A percentile compares a stretch with the other conserved stretches of the same genome.
These are phyloP conservation scores for Phania funesta DNA, from an alignment of 2,888 invertebrate genomes.

Conservation along the genomic window DNA sequence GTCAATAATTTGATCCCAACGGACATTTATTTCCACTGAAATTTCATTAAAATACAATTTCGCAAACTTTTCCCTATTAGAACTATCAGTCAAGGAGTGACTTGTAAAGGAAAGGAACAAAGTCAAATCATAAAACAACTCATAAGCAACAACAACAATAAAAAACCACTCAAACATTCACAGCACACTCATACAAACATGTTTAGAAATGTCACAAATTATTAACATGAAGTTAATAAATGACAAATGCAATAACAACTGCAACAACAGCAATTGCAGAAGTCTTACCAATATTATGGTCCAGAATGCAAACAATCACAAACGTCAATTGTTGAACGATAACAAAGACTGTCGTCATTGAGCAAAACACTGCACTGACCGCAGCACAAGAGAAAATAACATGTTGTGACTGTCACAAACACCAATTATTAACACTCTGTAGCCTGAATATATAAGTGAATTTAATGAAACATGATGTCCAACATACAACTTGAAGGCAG, in stretches of 20 bases:
- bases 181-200: neutral
- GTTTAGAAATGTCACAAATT: constrained; percentile 30
- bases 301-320: constrained; percentile 8
- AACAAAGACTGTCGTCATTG: constrained; percentile 10
- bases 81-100: no score
- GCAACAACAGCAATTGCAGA: constrained; percentile 19
- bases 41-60: no score
- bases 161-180: neutral
- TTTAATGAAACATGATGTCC: constrained; percentile 51
- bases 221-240: constrained; percentile 47
- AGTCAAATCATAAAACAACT: no score
- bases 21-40: no score
- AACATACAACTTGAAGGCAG: constrained; percentile 41
- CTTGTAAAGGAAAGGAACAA: no score
- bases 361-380: neutral
- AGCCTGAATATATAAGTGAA: constrained; percentile 40
- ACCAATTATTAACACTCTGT: constrained; percentile 36
- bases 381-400: neutral
- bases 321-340: neutral
- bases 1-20: no score
- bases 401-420: constrained; percentile 30
- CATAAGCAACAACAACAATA: neutral
- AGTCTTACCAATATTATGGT: constrained; percentile 7
- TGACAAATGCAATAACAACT: constrained; percentile 7
- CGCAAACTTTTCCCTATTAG: no score